Conservation (phyloP, 2,888 invertebrate genomes). For the Tanypteryx hageni region DNA sequence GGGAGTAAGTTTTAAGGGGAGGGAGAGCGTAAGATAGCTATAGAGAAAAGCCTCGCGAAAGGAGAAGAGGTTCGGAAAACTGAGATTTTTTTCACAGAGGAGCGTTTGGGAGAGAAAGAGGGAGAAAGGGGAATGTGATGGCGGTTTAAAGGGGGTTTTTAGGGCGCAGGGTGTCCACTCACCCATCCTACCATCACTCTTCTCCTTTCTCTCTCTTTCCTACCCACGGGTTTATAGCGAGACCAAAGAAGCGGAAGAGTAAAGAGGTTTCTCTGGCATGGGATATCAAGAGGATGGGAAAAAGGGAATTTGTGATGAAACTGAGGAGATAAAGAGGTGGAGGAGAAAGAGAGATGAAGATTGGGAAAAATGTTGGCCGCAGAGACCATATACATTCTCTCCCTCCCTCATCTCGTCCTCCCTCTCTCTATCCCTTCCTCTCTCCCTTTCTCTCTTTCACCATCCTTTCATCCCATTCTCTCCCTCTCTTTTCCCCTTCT, state of each 20-base stretch:
- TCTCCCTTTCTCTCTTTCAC: too few relatives aligned
- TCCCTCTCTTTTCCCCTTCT: background rate
- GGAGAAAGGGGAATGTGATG: background rate
- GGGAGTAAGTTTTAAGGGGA: background rate
- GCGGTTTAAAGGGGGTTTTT: constrained; percentile 4
- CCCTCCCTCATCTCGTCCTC: background rate
- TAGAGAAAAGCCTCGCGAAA: background rate
- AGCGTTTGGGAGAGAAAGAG: background rate
- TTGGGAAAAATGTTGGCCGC: constrained; percentile 10
- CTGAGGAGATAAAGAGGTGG: background rate
- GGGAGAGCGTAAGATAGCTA: background rate
- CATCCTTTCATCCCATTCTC: background rate
- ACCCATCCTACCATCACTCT: background rate
- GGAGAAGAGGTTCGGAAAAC: background rate
- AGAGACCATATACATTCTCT: background rate
- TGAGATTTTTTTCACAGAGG: background rate
- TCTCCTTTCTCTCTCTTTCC: background rate
- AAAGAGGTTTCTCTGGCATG: constrained; percentile 17
- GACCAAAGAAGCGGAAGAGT: constrained; percentile 45
- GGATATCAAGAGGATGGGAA: constrained; percentile 29
- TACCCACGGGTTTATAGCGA: constrained; percentile 40
- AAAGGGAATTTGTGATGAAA: constrained; percentile 42
- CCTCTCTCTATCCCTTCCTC: background rate
- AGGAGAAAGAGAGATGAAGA: background rate
- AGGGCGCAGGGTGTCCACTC: background rate